Conservation (phyloP, 2,113 vertebrate species). For the Microcebus ravelobensis region DNA sequence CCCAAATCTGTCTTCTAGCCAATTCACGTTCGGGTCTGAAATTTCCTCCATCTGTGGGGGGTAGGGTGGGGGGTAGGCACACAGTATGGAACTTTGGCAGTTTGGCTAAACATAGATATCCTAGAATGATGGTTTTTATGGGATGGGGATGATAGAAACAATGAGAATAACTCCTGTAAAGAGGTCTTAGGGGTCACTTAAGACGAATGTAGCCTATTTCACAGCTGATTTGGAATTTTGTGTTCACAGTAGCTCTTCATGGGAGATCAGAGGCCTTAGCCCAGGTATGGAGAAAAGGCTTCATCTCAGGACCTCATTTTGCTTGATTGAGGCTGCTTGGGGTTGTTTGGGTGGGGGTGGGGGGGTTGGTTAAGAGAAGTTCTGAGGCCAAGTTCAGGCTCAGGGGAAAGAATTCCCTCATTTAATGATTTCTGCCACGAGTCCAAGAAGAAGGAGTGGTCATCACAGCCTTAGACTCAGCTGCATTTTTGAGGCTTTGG, state of each 20-base stretch:
- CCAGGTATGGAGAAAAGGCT: background rate
- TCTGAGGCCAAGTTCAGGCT: background rate
- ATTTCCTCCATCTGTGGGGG: background rate
- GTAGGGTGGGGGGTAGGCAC: background rate
- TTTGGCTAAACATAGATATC: background rate
- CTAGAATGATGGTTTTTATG: background rate
- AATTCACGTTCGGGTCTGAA: conserved; percentile 22
- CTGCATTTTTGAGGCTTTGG: background rate
- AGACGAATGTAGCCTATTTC: conserved; percentile 1
- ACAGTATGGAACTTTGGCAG: background rate
- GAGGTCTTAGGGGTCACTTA: background rate
- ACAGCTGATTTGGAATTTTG: background rate
- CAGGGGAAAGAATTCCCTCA: conserved; percentile 11
- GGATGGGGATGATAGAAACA: background rate
- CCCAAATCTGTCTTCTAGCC: background rate
- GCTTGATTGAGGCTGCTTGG: background rate
- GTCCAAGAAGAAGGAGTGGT: background rate
- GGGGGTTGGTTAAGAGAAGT: background rate
- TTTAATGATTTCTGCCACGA: background rate
- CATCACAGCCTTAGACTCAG: background rate
- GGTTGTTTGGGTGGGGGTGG: background rate
- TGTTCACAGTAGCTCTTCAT: background rate
- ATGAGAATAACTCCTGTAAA: background rate
- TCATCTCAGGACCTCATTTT: background rate
- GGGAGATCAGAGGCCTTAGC: background rate